Conservation (phyloP, 2,888 invertebrate genomes). For the Drosophila buzzatii region DNA sequence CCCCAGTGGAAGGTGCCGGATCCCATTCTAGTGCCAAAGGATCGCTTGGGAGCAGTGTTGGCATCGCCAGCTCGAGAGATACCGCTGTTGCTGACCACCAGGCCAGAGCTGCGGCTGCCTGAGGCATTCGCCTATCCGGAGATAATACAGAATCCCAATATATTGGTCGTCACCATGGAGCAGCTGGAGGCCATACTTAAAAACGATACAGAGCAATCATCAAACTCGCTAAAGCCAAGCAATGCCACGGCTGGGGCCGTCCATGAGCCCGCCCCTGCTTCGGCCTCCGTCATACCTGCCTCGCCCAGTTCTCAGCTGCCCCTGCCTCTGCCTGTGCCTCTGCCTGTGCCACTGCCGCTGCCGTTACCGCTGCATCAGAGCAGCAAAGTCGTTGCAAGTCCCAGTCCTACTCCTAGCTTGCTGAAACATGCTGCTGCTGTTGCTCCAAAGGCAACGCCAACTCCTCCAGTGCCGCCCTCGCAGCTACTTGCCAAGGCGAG, state of each 20-base stretch:
- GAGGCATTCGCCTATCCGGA: slow-evolving; percentile 91
- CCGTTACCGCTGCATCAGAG: slow-evolving; percentile 10
- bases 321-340: slow-evolving; percentile 1
- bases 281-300: background rate
- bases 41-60: slow-evolving; percentile 89
- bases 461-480: slow-evolving; percentile 1
- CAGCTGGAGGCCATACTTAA: slow-evolving; percentile 89
- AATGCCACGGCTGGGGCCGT: background rate
- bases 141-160: slow-evolving; percentile 91
- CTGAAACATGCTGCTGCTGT: slow-evolving; percentile 17
- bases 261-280: slow-evolving; percentile 1
- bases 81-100: slow-evolving; percentile 89
- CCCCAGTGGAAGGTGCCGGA: slow-evolving; percentile 91
- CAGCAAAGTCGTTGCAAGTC: slow-evolving; percentile 22
- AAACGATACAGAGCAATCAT: slow-evolving; percentile 85
- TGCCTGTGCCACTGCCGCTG: background rate
- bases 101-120: slow-evolving; percentile 91
- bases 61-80: slow-evolving; percentile 91
- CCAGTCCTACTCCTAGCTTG: slow-evolving; percentile 31
- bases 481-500: slow-evolving; percentile 41
- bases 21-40: slow-evolving; percentile 92
- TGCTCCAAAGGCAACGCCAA: slow-evolving; percentile 1
- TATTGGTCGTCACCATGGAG: slow-evolving; percentile 91
- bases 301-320: slow-evolving; percentile 19
- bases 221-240: slow-evolving; percentile 17